Conservation (phyloP, 2,888 invertebrate species). For the Nephrotoma appendiculata region DNA sequence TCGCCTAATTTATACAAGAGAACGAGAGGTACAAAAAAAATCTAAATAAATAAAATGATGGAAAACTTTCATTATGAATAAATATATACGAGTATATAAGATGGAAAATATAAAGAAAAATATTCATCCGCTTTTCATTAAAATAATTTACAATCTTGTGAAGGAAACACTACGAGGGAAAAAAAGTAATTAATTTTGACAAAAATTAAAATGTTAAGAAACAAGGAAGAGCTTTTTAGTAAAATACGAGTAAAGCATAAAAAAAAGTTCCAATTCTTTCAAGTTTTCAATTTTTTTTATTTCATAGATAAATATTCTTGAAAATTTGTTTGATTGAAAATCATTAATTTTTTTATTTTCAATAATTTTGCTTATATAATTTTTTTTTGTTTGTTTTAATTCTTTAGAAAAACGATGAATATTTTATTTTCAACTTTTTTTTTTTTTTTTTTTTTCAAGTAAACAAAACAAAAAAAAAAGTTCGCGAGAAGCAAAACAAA, state of each 20-base stretch:
- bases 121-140: background rate
- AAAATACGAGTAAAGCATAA: background rate
- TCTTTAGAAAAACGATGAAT: background rate
- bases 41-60: background rate
- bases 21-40: background rate
- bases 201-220: background rate
- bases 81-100: background rate
- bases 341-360: background rate
- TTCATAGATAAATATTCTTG: background rate
- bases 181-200: background rate
- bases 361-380: background rate
- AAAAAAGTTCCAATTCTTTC: background rate
- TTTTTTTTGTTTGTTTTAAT: background rate
- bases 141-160: background rate
- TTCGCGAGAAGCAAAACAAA: background rate
- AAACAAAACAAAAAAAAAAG: background rate
- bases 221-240: background rate
- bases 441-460: background rate
- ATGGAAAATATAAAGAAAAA: background rate
- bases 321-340: background rate
- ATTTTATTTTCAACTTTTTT: background rate
- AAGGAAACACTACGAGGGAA: background rate
- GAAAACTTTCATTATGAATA: background rate
- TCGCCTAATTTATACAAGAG: background rate
- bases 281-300: background rate